Base-by-base conservation (phyloP, 2,888 invertebrate species). In the Furcula furcula region DNA sequence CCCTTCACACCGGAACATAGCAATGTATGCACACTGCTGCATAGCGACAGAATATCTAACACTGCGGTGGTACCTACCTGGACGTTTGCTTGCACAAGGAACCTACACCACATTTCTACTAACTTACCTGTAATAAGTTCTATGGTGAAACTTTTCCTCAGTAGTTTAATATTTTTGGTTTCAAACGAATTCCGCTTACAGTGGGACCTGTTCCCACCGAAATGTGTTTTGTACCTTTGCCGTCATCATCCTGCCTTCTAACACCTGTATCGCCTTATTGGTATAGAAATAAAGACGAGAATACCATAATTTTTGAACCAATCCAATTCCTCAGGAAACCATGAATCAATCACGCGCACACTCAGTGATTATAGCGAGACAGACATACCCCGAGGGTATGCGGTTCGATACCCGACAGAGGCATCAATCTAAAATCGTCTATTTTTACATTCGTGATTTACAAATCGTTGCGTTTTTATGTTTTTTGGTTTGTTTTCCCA, bases 401-500 rank as follows among this genome's bases (percentile, higher is more conserved):
- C 32, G 54, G 62, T 70, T 67, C 66, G 63, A 65, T 65, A 49
- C 54, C 54, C 52, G 65, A 54, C 48, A n/a, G 48, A 55, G 49
- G 62, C 76, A 81, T 81, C 75, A 75, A 82, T 82, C 83, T 81
- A 65, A 59, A 56, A 28, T 67, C 52, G 43, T 76, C 69, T 76
- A 63, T 76, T 78, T 76, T 73, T 58, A 54, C 48, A 53, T 43
- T 48, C 55, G 52, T 57, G 55, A 49, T 55, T 63, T 46, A 55
- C 41, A 51, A 49, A 46, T 45, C 39, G 36, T 27, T 29, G 11
- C 20, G 20, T n/a, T 41, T 38, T 39, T 36, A 3, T 16, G 15
- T 44, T 48, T 40, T 35, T 30, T 4, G 2, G 36, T 47, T 23
- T 5, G 1, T 14, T 26, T 14, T 13, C 3, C 23, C 7, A 15